Evolutionary conservation across 2,113 vertebrate genomes (phyloP).

Genomic region (Willisornis vidua): DNA sequence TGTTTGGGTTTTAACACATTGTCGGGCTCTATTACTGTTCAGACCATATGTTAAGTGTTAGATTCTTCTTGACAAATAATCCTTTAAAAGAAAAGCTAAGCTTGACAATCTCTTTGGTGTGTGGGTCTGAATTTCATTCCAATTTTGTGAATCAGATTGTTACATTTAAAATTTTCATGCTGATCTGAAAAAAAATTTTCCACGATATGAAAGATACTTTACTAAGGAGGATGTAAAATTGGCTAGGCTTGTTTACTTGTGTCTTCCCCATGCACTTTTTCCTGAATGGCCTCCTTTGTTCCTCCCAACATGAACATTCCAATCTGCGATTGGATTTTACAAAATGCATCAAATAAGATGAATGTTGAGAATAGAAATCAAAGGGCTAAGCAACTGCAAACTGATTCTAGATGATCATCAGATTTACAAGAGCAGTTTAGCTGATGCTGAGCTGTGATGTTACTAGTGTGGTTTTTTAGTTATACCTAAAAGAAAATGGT

Average conservation of each 20-base stretch:
- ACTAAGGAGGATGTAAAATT: not conserved
- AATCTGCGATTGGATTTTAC: not conserved
- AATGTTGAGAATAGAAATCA: not conserved
- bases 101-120: not conserved
- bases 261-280: not conserved
- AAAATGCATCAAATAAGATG: not conserved
- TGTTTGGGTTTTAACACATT: not conserved
- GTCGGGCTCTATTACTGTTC: not conserved
- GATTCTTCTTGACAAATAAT: not conserved
- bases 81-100: not conserved
- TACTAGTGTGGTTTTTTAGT: not conserved
- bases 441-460: not conserved
- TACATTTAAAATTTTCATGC: not conserved
- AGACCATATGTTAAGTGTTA: not conserved
- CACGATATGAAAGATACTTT: not conserved
- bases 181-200: not conserved
- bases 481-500: not conserved
- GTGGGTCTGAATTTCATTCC: not conserved
- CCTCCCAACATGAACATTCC: not conserved
- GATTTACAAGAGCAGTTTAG: not conserved
- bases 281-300: not conserved
- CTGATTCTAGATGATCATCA: not conserved
- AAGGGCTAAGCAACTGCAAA: not conserved
- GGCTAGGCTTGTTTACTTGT: not conserved
- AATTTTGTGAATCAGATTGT: not conserved